Percentiles rank a stretch among this genome's conserved stretches.
Evolutionary conservation across 2,113 vertebrate species (phyloP).

Genomic region (Myocastor coypus): DNA sequence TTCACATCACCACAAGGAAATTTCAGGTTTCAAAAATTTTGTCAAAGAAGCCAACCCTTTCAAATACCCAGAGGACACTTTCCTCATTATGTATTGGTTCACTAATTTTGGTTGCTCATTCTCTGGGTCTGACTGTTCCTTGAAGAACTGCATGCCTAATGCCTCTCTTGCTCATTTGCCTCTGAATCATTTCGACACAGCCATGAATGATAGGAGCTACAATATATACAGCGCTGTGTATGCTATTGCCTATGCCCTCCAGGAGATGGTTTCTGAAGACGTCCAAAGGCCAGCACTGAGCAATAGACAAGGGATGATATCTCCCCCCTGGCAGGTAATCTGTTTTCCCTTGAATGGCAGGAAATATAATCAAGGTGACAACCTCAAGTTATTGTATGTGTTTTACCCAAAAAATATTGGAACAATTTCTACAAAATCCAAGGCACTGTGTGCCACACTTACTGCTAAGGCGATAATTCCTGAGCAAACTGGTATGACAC

Average conservation of each 20-base stretch:
- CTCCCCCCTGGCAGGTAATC: neutral
- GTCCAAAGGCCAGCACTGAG: neutral
- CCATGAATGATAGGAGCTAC: neutral
- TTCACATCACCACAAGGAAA: neutral
- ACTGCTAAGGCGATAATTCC: neutral
- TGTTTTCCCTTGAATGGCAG: neutral
- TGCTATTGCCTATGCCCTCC: neutral
- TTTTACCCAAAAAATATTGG: neutral
- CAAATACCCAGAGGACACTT: neutral
- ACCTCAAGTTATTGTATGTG: neutral
- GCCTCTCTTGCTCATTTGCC: neutral
- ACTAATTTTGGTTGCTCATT: neutral
- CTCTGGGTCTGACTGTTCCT: neutral
- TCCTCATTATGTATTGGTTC: neutral
- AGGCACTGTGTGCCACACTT: neutral
- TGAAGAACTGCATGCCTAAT: neutral
- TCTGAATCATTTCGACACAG: neutral
- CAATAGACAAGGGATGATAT: too few relatives aligned
- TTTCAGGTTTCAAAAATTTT: neutral
- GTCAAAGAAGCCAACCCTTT: neutral
- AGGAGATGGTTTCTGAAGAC: neutral
- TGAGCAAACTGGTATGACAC: neutral
- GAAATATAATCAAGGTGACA: neutral
- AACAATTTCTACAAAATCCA: neutral
- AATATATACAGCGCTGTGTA: neutral